Evolutionary conservation across 2,888 invertebrate genomes (phyloP), one percentile per base, ranked within the genome.

Genomic region (Sarcophaga rosellei): DNA sequence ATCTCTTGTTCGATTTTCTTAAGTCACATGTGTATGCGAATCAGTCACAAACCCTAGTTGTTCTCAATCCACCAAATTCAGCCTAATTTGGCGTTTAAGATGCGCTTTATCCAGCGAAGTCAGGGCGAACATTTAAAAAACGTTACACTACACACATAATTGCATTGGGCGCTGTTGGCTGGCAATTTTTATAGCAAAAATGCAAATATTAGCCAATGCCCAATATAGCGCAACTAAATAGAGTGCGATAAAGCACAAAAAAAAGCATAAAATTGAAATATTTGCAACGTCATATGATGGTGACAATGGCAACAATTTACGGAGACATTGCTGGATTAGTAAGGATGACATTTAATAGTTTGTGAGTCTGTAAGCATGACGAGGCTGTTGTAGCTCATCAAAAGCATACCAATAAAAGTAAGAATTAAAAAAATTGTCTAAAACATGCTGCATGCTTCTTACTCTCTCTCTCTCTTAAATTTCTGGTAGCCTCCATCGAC

Each of bases 241-340:
- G 0, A 53, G 4, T 53, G 53, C 15, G 1, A 12, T 15, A 53
- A 53, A 53, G 1, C 47, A 25, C 12, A 44, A 57, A 69, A 81
- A 85, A 79, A 85, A 85, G 84, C 85, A 23, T 63, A 63, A 63
- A 74, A 21, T 89, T 88, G 85, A 90, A 89, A 90, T 89, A 88
- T 90, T 90, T 91, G 91, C 89, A 90, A 89, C 87, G 90, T 88
- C 89, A 89, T 86, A 73, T 74, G 74, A 85, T 82, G 88, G 87
- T 90, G 70, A 88, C 89, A 88, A 88, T 17, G 66, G 59, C 59
- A 66, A 80, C 65, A 80, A 73, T 80, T 80, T 80, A 73, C 45
- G 73, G 65, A 66, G 59, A 44, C 6, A 25, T n/a, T 66, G 4
- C 12, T 65, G 65, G 72, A 80, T 80, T 80, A 80, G 45, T 45